These are phyloP conservation scores for Falco rusticolus DNA, from an alignment of 2,797 vertebrate genomes.

Conservation along the genomic window DNA sequence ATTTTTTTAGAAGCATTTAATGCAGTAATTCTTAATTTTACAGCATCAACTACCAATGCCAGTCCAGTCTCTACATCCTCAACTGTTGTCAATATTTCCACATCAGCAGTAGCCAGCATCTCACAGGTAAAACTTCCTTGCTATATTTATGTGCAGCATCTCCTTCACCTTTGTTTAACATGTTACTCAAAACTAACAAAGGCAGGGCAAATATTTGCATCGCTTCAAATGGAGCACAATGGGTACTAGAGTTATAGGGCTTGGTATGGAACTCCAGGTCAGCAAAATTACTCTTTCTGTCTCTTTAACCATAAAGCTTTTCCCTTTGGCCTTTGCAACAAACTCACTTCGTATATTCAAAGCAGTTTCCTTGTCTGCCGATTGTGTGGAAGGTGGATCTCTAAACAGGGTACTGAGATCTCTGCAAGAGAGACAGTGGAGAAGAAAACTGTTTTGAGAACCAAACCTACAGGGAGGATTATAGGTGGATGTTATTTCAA, in stretches of 20 bases:
- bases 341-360: neutral
- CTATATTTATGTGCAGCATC: neutral
- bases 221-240: neutral
- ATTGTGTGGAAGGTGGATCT: neutral
- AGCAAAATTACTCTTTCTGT: neutral
- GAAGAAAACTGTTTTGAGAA: neutral
- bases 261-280: neutral
- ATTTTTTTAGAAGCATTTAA: conserved; percentile 15
- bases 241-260: neutral
- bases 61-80: conserved; percentile 79
- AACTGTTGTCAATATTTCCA: conserved; percentile 79
- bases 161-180: neutral
- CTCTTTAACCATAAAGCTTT: neutral
- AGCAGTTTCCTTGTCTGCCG: neutral
- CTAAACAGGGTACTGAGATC: neutral
- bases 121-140: conserved; percentile 76
- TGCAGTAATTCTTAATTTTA: conserved; percentile 42
- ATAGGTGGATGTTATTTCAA: neutral
- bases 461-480: neutral
- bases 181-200: fast-evolving
- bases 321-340: neutral
- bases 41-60: conserved; percentile 80
- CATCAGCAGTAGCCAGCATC: conserved; percentile 80
- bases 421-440: neutral
- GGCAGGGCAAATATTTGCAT: neutral